Evolutionary conservation across 1,140 invertebrate genomes (phyloP).

Genomic region (Cheumatopsyche charites): DNA sequence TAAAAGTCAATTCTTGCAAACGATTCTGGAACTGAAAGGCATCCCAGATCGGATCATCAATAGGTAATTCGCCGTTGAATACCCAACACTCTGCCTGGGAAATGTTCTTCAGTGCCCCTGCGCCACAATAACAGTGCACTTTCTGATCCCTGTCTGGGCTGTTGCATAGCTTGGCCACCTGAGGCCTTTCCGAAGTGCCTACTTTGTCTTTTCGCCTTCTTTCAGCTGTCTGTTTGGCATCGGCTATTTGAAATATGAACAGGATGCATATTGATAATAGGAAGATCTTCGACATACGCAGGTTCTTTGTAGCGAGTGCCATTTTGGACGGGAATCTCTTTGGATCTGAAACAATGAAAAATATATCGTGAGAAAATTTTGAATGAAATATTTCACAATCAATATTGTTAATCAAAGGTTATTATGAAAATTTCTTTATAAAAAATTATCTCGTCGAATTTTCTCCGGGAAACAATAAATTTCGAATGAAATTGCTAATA

Average conservation of each 20-base stretch:
- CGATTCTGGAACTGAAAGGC: slow-evolving; percentile 73
- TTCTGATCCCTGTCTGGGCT: slow-evolving; percentile 58
- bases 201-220: slow-evolving; percentile 45
- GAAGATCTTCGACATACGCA: slow-evolving; percentile 9
- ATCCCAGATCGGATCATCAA: slow-evolving; percentile 71
- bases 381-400: no score
- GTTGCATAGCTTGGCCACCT: slow-evolving; percentile 55
- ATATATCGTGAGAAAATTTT: no score
- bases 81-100: slow-evolving; percentile 67
- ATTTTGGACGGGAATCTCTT: slow-evolving; percentile 1
- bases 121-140: slow-evolving; percentile 60
- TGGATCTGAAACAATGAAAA: not conserved
- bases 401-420: no score
- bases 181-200: slow-evolving; percentile 32
- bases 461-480: no score
- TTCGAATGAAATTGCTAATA: not conserved
- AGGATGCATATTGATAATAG: slow-evolving; percentile 36
- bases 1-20: slow-evolving; percentile 70
- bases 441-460: no score
- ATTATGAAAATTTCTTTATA: no score
- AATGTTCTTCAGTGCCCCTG: slow-evolving; percentile 56
- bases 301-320: slow-evolving; percentile 22
- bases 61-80: slow-evolving; percentile 68
- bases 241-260: slow-evolving; percentile 35
- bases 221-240: slow-evolving; percentile 43